These are phyloP conservation scores for Microcebus jonahi DNA, from an alignment of 2,113 vertebrate genomes.

Conservation along the genomic window DNA sequence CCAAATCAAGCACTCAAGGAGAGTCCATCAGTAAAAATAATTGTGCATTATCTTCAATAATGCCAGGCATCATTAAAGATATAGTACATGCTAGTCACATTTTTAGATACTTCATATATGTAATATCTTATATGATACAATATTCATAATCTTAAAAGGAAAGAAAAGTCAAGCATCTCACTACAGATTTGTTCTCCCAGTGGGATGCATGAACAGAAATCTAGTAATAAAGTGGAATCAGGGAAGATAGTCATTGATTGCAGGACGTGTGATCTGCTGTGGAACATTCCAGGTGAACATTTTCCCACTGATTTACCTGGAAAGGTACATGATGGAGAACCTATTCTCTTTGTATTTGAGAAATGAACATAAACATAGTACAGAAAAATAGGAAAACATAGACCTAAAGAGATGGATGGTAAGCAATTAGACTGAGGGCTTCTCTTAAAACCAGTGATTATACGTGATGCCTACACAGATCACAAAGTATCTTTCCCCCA, in stretches of 20 bases:
- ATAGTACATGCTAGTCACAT: background rate
- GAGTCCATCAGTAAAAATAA: background rate
- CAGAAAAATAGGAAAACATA: background rate
- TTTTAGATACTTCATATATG: background rate
- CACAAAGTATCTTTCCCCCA: background rate
- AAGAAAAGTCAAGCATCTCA: background rate
- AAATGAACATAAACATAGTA: background rate
- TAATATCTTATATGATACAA: background rate
- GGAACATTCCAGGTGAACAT: background rate
- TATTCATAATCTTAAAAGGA: background rate
- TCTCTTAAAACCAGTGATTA: background rate
- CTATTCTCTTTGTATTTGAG: background rate
- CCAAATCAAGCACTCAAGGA: background rate
- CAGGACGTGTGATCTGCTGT: background rate
- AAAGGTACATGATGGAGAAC: background rate
- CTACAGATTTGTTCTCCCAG: background rate
- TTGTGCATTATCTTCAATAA: background rate
- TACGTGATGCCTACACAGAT: background rate
- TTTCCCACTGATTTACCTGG: background rate
- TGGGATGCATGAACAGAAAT: background rate
- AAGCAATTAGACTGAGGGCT: background rate
- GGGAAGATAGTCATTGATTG: background rate
- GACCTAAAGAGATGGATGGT: background rate
- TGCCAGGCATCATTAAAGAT: background rate
- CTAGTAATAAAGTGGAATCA: background rate